Percentiles rank a stretch among this genome's conserved stretches.
phyloP scores from a whole-genome alignment of 1,140 invertebrate species.

The Drosophila nasuta region DNA sequence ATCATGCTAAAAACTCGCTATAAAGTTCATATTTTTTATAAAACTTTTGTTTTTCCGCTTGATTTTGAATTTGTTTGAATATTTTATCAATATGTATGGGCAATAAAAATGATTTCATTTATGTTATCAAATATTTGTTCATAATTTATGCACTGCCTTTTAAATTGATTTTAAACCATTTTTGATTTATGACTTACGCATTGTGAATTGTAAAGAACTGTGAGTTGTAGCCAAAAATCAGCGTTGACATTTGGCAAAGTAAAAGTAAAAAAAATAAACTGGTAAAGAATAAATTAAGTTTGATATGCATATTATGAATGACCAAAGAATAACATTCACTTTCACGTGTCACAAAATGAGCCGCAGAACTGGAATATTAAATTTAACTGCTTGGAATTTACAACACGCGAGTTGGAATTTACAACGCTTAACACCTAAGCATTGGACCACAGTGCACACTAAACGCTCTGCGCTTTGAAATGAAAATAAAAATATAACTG shows the following conservation, averaged over 20 bases:
- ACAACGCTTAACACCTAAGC: not conserved
- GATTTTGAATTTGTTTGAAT: no score
- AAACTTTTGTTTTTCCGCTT: no score
- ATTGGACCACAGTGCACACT: constrained; percentile 33
- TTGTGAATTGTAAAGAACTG: no score
- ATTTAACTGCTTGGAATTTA: not conserved
- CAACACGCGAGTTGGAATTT: not conserved
- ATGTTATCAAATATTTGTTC: no score
- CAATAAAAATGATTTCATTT: no score
- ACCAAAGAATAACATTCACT: not conserved
- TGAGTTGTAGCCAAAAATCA: no score
- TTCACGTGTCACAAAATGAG: constrained; percentile 1
- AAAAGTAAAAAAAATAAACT: not conserved
- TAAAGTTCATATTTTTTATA: no score
- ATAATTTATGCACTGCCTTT: no score
- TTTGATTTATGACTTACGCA: no score
- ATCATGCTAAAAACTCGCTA: no score
- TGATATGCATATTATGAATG: not conserved
- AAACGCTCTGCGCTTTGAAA: constrained; percentile 40
- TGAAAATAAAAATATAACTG: constrained; percentile 57
- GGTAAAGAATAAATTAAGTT: not conserved
- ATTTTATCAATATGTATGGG: no score
- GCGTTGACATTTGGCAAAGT: not conserved
- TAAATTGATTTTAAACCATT: no score
- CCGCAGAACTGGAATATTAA: constrained; percentile 1